A percentile compares a stretch with the other conserved stretches of the same genome.
Evolutionary conservation across 2,888 invertebrate genomes (phyloP).

Genomic region (Phoronis australis): DNA sequence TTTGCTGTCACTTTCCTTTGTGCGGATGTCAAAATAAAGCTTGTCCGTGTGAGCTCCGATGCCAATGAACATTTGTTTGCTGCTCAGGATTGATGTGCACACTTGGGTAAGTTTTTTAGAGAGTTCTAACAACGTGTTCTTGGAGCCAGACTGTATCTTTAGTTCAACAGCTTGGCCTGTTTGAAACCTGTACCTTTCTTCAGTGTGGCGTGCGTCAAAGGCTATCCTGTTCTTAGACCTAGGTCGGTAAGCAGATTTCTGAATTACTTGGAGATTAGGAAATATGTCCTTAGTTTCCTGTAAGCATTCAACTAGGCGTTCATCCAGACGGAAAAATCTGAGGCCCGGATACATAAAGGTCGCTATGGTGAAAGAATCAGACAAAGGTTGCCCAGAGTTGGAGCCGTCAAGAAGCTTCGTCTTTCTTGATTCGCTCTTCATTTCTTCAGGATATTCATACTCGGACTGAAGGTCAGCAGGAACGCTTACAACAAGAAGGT

Average conservation of each 20-base stretch:
- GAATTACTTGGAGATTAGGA: constrained; percentile 11
- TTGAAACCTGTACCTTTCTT: constrained; percentile 17
- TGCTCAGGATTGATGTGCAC: too few relatives aligned
- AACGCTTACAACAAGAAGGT: constrained; percentile 15
- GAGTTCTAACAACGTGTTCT: too few relatives aligned
- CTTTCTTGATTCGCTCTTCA: constrained; percentile 13
- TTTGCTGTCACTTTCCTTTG: too few relatives aligned
- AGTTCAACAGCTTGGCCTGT: constrained; percentile 25
- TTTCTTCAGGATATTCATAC: constrained; percentile 14
- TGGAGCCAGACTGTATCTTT: too few relatives aligned
- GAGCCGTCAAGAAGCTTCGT: constrained; percentile 15
- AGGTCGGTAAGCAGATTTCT: constrained; percentile 19
- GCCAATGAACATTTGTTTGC: too few relatives aligned
- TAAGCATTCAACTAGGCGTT: constrained; percentile 16
- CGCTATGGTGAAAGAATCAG: constrained; percentile 15
- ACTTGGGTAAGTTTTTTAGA: too few relatives aligned
- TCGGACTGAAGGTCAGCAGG: constrained; percentile 15
- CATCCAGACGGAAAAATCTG: constrained; percentile 21
- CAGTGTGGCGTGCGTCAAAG: constrained; percentile 17
- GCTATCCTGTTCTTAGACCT: constrained; percentile 18
- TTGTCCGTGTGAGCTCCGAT: too few relatives aligned
- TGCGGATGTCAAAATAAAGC: too few relatives aligned
- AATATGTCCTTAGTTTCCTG: constrained; percentile 17
- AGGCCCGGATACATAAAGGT: constrained; percentile 13
- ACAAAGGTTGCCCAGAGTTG: constrained; percentile 10